Evolutionary conservation across 2,797 vertebrate species (phyloP).

Genomic region (Tenualosa thibaudeaui): DNA sequence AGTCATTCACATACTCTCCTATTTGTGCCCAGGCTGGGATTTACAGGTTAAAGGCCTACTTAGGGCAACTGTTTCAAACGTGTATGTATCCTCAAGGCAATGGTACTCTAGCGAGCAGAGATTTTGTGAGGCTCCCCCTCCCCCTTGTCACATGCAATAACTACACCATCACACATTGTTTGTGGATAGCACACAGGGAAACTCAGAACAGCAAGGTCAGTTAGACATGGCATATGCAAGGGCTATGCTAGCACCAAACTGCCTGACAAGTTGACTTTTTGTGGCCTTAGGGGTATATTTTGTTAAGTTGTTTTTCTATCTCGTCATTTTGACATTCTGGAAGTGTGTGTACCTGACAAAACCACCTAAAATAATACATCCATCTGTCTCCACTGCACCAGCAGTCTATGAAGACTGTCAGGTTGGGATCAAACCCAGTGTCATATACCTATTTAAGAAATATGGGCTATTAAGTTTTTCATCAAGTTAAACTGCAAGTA

Average conservation of each 20-base stretch:
- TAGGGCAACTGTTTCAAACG: neutral
- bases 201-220: neutral
- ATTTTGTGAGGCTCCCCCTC: too few species aligned
- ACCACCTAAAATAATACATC: neutral
- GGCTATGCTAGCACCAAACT: conserved; percentile 3
- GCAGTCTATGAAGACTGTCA: neutral
- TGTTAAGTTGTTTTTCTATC: conserved; percentile 1
- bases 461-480: too few species aligned
- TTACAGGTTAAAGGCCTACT: neutral
- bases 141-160: neutral
- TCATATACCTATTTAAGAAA: too few species aligned
- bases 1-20: neutral
- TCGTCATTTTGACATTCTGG: neutral
- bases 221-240: neutral
- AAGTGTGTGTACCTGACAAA: neutral
- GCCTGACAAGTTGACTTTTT: conserved; percentile 16
- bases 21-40: neutral
- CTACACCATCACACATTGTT: neutral
- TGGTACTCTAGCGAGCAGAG: neutral
- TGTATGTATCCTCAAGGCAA: too few species aligned
- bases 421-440: too few species aligned
- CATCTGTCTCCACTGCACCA: neutral
- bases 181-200: neutral
- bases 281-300: conserved; percentile 1
- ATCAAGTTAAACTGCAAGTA: too few species aligned